Evolutionary conservation across 1,140 invertebrate species (phyloP), one percentile per base, ranked within the genome.

Genomic region (Telenomus remus): DNA sequence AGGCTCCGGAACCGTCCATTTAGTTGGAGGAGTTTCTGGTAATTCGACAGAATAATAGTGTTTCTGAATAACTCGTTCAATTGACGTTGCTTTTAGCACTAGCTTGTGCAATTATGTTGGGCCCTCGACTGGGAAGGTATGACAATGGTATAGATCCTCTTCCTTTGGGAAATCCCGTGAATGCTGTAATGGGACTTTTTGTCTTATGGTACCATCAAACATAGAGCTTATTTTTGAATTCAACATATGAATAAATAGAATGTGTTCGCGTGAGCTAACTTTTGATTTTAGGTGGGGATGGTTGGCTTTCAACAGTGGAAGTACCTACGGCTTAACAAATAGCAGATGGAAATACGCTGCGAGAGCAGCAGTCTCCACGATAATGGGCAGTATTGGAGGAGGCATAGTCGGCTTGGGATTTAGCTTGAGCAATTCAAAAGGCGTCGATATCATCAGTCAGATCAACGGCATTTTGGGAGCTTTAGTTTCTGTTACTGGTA

Each of bases 291-390:
- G 86, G 87, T 97, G 95, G 94, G 96, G 95, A 0, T 97, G 96
- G 96, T 86, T 97, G 39, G 96, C 95, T 1, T 98, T 97, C 80
- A 98, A 98, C 85, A 96, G 95, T 50, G 96, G 96, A n/a, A 94
- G 93, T 75, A 95, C 94, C 43, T 94, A 94, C 80, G 94, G 94
- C 14, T 91, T 94, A 33, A 92, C 89, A 61, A 92, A 92, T 1
- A 90, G 91, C 11, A 94, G 93, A 86, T 96, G 95, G 95, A 91
- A 95, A 81, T 96, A 96, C 83, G 95, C 96, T 0, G 95, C 95
- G 0, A 90, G 94, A 72, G 95, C 96, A 0, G 95, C 95, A 0
- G 94, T 97, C 0, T 94, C 95, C 84, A 97, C 96, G 0, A 93
- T 97, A 89, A 91, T 97, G 87, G 92, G 93, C 0, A 96, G 95